Base-by-base conservation (phyloP, 2,113 vertebrate genomes). In the Telmatochromis brichardi region DNA sequence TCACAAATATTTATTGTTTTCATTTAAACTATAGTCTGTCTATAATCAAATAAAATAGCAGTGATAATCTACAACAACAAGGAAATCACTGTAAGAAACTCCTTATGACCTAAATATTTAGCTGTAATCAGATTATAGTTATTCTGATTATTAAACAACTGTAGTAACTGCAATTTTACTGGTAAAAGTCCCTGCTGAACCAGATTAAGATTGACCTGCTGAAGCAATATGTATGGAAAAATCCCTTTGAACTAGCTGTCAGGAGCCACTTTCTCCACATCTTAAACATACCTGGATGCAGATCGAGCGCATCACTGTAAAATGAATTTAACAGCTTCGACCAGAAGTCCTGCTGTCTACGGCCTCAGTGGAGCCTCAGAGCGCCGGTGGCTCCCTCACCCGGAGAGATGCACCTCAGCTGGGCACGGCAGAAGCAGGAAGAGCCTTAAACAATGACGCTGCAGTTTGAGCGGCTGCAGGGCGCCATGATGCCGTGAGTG, bases 391-490 rank as follows among this genome's bases (percentile, higher is more conserved):
- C 73, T 50, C 58, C 37, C 13, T 80, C 35, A 6, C 80, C 88
- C 53, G 4, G 37, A 15, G 84, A 85, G 79, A 57, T 1, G 14
- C 45, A n/a, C 82, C 68, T 73, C 83, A 21, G 83, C 80, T 33
- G 80, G 82, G 80, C 73, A 26, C 1, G 11, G 11, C 21, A 1
- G 60, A 45, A 65, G 53, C 53, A 3, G n/a, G 83, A 55, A n/a
- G 17, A 33, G 63, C 40, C 65, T 78, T 11, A 1, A 21, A 35
- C 80, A 65, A n/a, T 88, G 88, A 90, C 83, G 15, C 83, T 89
- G 92, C 90, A 91, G 50, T 86, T 53, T 90, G 86, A 92, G 83
- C 4, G 81, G 68, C 85, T 63, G 76, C 80, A 60, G 78, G 83
- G 45, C 76, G 80, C 84, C 87, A 65, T 76, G 88, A 88, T 80